Percentiles rank a stretch among this genome's conserved stretches.
Evolutionary conservation across 2,888 invertebrate species (phyloP).

Genomic region (Lasius platythorax): DNA sequence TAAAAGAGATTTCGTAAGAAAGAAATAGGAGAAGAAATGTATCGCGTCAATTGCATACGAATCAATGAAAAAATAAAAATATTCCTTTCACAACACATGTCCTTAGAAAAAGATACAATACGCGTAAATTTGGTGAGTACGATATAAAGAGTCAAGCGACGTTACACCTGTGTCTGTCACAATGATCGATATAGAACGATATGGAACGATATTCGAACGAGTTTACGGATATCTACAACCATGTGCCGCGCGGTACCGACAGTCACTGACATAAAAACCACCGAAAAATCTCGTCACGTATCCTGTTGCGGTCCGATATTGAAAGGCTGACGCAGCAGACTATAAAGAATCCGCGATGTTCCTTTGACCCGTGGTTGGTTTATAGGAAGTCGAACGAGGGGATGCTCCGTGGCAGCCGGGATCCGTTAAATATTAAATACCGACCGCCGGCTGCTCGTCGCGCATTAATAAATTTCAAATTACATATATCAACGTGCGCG

Average conservation of each 20-base stretch:
- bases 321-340: slow-evolving; percentile 6
- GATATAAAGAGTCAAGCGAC: background rate
- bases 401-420: background rate
- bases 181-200: slow-evolving; percentile 32
- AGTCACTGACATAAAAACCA: slow-evolving; percentile 39
- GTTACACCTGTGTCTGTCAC: slow-evolving; percentile 15
- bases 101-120: background rate
- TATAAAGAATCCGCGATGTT: slow-evolving; percentile 25
- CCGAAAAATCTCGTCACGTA: slow-evolving; percentile 42
- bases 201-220: slow-evolving; percentile 15
- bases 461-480: slow-evolving; percentile 40
- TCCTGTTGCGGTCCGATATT: slow-evolving; percentile 14
- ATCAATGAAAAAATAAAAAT: background rate
- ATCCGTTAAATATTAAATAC: slow-evolving; percentile 56
- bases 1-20: background rate
- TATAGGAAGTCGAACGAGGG: background rate
- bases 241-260: slow-evolving; percentile 1
- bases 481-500: background rate
- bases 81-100: background rate
- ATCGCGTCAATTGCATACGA: background rate
- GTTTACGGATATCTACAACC: slow-evolving; percentile 24
- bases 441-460: background rate
- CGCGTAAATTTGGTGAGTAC: background rate
- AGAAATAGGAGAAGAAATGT: background rate
- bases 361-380: slow-evolving; percentile 37